Base-by-base conservation (phyloP, 2,888 invertebrate species). In the Sympetrum striolatum region DNA sequence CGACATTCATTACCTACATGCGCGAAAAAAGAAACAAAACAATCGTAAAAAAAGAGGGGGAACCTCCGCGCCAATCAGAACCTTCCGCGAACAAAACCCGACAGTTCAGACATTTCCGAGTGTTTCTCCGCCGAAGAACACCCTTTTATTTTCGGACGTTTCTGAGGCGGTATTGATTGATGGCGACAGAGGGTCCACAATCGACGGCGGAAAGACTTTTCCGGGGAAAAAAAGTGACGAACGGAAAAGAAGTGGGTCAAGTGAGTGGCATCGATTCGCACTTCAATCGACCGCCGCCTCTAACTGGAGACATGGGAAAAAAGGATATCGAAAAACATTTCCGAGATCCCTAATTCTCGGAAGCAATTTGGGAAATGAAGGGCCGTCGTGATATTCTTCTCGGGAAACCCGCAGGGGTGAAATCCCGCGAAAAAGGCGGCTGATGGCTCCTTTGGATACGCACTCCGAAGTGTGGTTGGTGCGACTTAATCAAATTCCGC, bases 141-240 rank as follows among this genome's bases (percentile, higher is more conserved):
- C 53, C 53, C 15, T 53, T 53, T 53, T 53, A 53, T 53, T 53
- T 53, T 18, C 8, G 86, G 86, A 64, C 37, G 58, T 58, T 15
- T 58, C 82, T 12, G n/a, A 22, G 86, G 86, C 35, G 86, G 58
- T 86, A 86, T 86, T 60, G 86, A 86, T 86, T 86, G 86, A 86
- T 60, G 60, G 22, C n/a, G 86, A 58, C 22, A 60, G 60, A 86
- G 86, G 35, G 86, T 86, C 60, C 86, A 60, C 86, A 86, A 86
- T 86, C 86, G 86, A 64, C 35, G 31, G 48, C 31, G 31, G 82
- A n/a, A 86, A 60, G 48, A 86, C 60, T 64, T 86, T 35, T 35
- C 35, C 37, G 22, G 31, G 35, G 60, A 60, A 35, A 60, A 37
- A 86, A 60, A 86, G 86, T 60, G 86, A 86, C 53, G 53, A 12